Evolutionary conservation across 2,888 invertebrate genomes (phyloP), one percentile per base, ranked within the genome.

Genomic region (Apodemia zela): DNA sequence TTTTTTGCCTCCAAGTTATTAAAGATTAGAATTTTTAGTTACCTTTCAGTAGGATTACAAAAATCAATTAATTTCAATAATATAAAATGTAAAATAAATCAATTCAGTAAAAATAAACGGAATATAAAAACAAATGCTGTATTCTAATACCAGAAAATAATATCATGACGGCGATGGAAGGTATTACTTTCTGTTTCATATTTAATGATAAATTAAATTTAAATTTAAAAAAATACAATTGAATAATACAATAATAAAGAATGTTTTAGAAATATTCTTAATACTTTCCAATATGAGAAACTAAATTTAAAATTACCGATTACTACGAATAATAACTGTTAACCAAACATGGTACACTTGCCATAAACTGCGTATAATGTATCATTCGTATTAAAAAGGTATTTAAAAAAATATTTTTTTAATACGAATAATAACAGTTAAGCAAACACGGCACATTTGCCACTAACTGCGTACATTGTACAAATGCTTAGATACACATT

Each of bases 91-190:
- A 13, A 38, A 38, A 38, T 38, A 13, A 13, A 38, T 13, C 13
- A 38, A 38, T 10, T 10, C 0, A 33, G 10, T 33, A 25, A 35
- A 35, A 35, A 38, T 11, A 15, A 13, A 42, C 5, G 42, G 13
- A 42, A 42, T 5, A 42, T 42, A 38, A 5, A 13, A 38, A 38
- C 38, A 38, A 15, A 15, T 1, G 42, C 1, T n/a, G 2, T 11
- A 15, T 5, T 21, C 51, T 13, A 54, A 25, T 13, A 6, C 11
- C 5, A 51, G 15, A 15, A 54, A 54, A 18, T 54, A 54, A 54
- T 54, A 54, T 25, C 25, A 54, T 15, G 13, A 54, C 25, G 18
- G 54, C 54, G 54, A 54, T 54, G 54, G 54, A 54, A 54, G 54
- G 54, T 54, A 15, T 54, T 54, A 54, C 54, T 54, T 54, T 49